Evolutionary conservation across 2,113 vertebrate species (phyloP), one percentile per base, ranked within the genome.

Genomic region (Formicarius rufipectus): DNA sequence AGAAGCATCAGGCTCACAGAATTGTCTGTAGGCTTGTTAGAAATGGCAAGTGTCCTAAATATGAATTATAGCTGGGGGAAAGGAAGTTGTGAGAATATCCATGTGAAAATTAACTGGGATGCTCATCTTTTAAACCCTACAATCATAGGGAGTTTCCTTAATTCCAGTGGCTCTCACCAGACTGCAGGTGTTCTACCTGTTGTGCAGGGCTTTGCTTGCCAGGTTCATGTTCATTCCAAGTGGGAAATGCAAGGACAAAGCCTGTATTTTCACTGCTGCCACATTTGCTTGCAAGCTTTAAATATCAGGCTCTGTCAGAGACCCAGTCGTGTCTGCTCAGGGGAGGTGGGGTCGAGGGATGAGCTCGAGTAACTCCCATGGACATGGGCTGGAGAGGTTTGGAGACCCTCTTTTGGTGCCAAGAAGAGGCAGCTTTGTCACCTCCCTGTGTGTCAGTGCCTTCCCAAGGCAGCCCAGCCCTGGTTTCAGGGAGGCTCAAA

Each of bases 321-420:
- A 73, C 52, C 39, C 12, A 49, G 33, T 33, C 2, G 0, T 44
- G 9, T 6, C 62, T n/a, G 47, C 30, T 62, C 59, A 44, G 4
- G 9, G 44, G 52, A 71, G 33, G 6, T n/a, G 62, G 60, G 33
- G 40, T 5, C 44, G 22, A 14, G 45, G 4, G 49, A 44, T 14
- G 55, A 81, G 89, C 66, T 73, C 66, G 30, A 5, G 27, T 7
- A 30, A 33, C 49, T 66, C 37, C 69, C 37, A 5, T 14, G 58
- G 66, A 21, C 0, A 0, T n/a, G 47, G 33, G 44, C 40, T 35
- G 4, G 6, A 53, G 27, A 72, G 40, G 14, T 42, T 0, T 64
- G 84, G 62, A 71, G 60, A 62, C 7, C 22, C 22, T 49, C 47
- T 23, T 14, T 40, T 55, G 67, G 86, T 42, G 55, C 55, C 45